A percentile compares a stretch with the other conserved stretches of the same genome.
phyloP scores from a whole-genome alignment of 2,113 vertebrate species.

The Hyperopisus bebe region DNA sequence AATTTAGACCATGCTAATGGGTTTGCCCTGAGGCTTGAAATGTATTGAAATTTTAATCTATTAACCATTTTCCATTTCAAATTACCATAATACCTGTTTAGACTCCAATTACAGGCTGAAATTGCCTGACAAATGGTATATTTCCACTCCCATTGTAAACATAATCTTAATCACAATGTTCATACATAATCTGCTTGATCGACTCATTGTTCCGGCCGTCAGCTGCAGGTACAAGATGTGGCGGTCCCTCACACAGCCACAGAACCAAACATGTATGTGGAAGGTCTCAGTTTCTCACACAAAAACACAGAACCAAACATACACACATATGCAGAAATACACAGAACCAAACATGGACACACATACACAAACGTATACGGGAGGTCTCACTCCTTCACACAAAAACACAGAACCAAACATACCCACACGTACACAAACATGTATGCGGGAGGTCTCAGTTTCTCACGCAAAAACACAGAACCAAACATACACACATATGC shows the following conservation, averaged over 20 bases:
- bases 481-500: neutral
- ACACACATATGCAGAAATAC: neutral
- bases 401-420: too few relatives aligned
- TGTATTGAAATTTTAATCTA: constrained; percentile 17
- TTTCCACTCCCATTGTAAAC: constrained; percentile 7
- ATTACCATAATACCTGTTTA: constrained; percentile 20
- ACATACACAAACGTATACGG: neutral
- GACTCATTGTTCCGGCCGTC: neutral
- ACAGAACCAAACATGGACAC: neutral
- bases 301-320: neutral
- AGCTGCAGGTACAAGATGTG: neutral
- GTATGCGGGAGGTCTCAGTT: neutral
- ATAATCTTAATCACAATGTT: constrained; percentile 14
- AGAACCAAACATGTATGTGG: neutral
- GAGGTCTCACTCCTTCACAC: neutral
- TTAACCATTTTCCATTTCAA: constrained; percentile 6
- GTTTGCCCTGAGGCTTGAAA: neutral
- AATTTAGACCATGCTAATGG: neutral
- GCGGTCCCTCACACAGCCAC: neutral
- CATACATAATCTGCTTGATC: constrained; percentile 8
- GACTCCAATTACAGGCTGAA: constrained; percentile 5
- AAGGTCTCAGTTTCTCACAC: neutral
- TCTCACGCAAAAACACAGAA: neutral
- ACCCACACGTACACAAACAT: neutral
- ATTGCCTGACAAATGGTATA: constrained; percentile 15